Evolutionary conservation across 2,797 vertebrate species (phyloP), one percentile per base, ranked within the genome.

Genomic region (Acanthurus lineatus): DNA sequence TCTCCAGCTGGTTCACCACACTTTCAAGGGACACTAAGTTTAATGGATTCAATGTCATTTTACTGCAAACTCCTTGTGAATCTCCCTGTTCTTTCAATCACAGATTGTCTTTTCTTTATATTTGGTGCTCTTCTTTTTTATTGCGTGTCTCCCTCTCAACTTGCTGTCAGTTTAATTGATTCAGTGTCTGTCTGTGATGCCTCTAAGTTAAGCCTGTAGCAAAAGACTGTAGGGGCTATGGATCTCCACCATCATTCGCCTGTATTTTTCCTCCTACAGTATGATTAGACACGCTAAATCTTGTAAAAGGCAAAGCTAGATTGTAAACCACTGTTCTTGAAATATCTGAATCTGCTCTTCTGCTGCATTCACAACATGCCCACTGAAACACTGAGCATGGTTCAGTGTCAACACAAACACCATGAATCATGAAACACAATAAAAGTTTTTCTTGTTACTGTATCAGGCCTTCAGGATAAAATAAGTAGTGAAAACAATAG

Each of bases 121-220:
- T 68, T 68, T 56, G 48, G 19, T 58, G 0, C 51, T 59, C 51
- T 28, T 12, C 40, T 76, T 51, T 66, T 32, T 70, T 35, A 28
- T 35, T 54, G 38, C 20, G 47, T 47, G 11, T n/a, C 1, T 47
- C 52, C 32, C 54, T 22, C 47, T 63, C 22, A 5, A 7, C 28
- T 80, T 44, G 57, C 42, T 69, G 70, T 79, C 76, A 76, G 57
- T 49, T 58, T n/a, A 76, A 76, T 25, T 78, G 75, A 75, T 63
- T 86, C 69, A 56, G 59, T 59, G 47, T 64, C 51, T 75, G 28
- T 57, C 35, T 67, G 77, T 14, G 68, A 25, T 44, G 77, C 73
- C 70, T 85, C 77, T 9, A 83, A 88, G 82, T 82, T 73, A 79
- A 81, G 76, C 76, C 82, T 77, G 56, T 25, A 73, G 74, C 57